Evolutionary conservation across 2,113 vertebrate genomes (phyloP).

Genomic region (Mola mola): DNA sequence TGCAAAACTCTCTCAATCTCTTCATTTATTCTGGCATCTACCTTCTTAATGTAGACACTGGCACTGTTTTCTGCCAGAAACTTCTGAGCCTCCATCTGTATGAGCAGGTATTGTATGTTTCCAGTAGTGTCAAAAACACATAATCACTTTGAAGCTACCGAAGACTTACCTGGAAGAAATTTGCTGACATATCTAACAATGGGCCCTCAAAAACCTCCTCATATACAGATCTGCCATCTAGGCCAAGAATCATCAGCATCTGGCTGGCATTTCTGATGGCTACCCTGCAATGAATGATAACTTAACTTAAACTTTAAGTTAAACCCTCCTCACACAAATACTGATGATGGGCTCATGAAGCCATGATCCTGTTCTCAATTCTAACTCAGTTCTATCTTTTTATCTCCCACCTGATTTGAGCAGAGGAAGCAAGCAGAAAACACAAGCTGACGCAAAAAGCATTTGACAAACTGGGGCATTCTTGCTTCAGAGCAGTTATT

Average conservation of each 20-base stretch:
- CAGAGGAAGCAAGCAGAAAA: too few species aligned
- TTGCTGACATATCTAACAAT: conserved; percentile 98
- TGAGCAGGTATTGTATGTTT: neutral
- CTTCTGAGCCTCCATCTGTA: conserved; percentile 98
- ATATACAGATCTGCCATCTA: conserved; percentile 95
- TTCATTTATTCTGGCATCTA: conserved; percentile 98
- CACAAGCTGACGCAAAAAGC: too few species aligned
- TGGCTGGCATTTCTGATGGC: conserved; percentile 97
- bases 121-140: neutral
- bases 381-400: too few species aligned
- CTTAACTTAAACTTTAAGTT: neutral
- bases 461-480: too few species aligned
- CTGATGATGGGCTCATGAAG: too few species aligned
- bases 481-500: too few species aligned
- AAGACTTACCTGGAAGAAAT: conserved; percentile 94
- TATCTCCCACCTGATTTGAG: too few species aligned
- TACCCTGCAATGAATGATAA: conserved; percentile 80
- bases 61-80: conserved; percentile 98
- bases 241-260: conserved; percentile 98
- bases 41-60: conserved; percentile 99
- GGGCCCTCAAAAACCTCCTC: conserved; percentile 98
- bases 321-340: too few species aligned
- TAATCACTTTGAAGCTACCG: neutral
- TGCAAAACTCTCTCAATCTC: conserved; percentile 98
- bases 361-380: too few species aligned